These are phyloP conservation scores for Mesitornis unicolor DNA, from an alignment of 2,113 vertebrate genomes.

Conservation along the genomic window DNA sequence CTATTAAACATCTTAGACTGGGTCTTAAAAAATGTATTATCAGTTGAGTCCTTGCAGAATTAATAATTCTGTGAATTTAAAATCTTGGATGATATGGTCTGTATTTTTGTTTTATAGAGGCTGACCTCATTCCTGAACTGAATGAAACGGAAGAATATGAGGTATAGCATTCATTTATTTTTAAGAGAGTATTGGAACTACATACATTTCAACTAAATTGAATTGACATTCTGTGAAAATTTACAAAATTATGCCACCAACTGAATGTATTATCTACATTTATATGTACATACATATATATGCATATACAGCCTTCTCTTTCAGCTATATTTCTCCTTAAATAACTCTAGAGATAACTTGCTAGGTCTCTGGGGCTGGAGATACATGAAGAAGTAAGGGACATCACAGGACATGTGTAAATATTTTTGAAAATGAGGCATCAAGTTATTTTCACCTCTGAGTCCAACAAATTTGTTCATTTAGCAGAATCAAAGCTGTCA, in stretches of 20 bases:
- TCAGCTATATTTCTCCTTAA: background rate
- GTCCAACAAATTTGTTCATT: background rate
- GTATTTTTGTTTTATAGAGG: slow-evolving; percentile 76
- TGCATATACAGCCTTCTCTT: background rate
- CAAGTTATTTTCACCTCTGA: background rate
- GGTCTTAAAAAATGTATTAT: background rate
- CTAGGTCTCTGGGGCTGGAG: background rate
- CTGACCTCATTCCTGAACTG: slow-evolving; percentile 75
- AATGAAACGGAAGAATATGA: slow-evolving; percentile 80
- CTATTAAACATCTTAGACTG: background rate
- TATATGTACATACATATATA: background rate
- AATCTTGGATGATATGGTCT: slow-evolving; percentile 42
- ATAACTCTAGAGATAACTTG: background rate
- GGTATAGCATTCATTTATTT: slow-evolving; percentile 68
- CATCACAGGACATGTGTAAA: background rate
- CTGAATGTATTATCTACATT: background rate
- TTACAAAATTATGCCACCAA: background rate
- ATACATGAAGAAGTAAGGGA: background rate
- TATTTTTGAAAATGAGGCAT: background rate
- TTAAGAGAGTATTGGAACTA: background rate
- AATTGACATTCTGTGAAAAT: background rate
- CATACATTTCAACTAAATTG: background rate
- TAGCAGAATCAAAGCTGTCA: background rate
- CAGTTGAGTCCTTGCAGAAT: background rate
- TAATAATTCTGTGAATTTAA: background rate